Evolutionary conservation across 2,888 invertebrate genomes (phyloP).

Genomic region (Pachycephus smyrnensis): DNA sequence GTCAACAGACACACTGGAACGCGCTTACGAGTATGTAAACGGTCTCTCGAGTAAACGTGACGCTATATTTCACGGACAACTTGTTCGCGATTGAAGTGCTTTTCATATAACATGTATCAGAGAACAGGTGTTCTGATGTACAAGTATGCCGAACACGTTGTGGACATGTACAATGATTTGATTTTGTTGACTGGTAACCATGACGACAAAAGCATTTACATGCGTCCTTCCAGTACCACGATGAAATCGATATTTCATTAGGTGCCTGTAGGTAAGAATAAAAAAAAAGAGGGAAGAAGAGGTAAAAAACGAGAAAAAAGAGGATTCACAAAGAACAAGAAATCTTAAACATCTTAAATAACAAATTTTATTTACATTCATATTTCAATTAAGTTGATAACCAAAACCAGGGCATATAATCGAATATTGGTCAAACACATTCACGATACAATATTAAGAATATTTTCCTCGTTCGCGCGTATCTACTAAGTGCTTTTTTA

Average conservation of each 20-base stretch:
- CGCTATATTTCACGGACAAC: not conserved
- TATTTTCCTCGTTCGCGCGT: slow-evolving; percentile 19
- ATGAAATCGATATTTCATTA: slow-evolving; percentile 3
- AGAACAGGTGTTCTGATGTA: not conserved
- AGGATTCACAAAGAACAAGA: not conserved
- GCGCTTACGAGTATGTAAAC: not conserved
- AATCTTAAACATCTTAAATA: slow-evolving; percentile 47
- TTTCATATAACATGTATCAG: not conserved
- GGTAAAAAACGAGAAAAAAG: not conserved
- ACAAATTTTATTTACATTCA: slow-evolving; percentile 64
- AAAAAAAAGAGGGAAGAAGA: not conserved
- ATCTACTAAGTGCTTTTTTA: slow-evolving; percentile 7
- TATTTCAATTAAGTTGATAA: slow-evolving; percentile 51
- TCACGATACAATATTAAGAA: slow-evolving; percentile 24
- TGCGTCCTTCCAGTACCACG: not conserved
- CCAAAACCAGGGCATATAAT: slow-evolving; percentile 46
- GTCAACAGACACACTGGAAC: not conserved
- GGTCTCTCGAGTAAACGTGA: not conserved
- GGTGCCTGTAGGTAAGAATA: not conserved
- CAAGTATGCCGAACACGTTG: slow-evolving; percentile 2
- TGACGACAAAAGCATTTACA: not conserved
- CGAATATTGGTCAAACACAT: slow-evolving; percentile 24
- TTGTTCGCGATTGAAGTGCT: not conserved
- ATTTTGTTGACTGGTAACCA: slow-evolving; percentile 6
- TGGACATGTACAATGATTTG: not conserved